A percentile compares a stretch with the other conserved stretches of the same genome.
phyloP scores from a whole-genome alignment of 2,888 invertebrate species.

The Raillietiella orientalis region DNA sequence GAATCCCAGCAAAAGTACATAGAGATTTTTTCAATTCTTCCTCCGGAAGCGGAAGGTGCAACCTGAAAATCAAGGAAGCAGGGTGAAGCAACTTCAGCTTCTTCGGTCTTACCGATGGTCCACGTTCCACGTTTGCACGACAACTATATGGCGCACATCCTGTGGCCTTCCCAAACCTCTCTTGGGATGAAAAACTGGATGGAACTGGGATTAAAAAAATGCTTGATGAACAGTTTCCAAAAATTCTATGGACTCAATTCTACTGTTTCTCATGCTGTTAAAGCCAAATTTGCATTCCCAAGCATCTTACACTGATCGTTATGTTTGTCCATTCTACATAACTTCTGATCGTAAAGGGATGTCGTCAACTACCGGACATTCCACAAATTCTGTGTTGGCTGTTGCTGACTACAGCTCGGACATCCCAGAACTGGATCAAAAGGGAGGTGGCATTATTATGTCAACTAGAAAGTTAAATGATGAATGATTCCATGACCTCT shows the following conservation, averaged over 20 bases:
- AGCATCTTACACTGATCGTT: conserved; percentile 9
- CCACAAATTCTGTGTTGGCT: conserved; percentile 48
- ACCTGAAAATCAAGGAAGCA: too few relatives aligned
- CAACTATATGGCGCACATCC: too few relatives aligned
- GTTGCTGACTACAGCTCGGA: conserved; percentile 31
- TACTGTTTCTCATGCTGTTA: conserved; percentile 53
- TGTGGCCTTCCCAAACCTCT: too few relatives aligned
- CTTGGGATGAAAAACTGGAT: too few relatives aligned
- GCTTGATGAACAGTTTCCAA: conserved; percentile 44
- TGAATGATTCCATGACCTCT: too few relatives aligned
- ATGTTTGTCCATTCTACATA: conserved; percentile 15
- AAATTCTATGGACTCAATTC: conserved; percentile 37
- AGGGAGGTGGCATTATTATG: conserved; percentile 42
- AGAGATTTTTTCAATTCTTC: too few relatives aligned
- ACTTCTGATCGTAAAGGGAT: conserved; percentile 24
- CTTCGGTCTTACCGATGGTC: too few relatives aligned
- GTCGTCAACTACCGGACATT: conserved; percentile 49
- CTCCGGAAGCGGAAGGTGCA: too few relatives aligned
- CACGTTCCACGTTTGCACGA: too few relatives aligned
- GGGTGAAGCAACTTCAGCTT: too few relatives aligned
- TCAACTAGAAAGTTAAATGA: conserved; percentile 31
- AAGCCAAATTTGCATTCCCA: conserved; percentile 24
- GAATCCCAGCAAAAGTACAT: too few relatives aligned
- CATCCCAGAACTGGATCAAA: conserved; percentile 42
- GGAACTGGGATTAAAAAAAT: conserved; percentile 11